Percentiles rank a stretch among this genome's conserved stretches.
These are phyloP conservation scores for Casuarius casuarius DNA, from an alignment of 2,113 vertebrate genomes.

Conservation along the genomic window DNA sequence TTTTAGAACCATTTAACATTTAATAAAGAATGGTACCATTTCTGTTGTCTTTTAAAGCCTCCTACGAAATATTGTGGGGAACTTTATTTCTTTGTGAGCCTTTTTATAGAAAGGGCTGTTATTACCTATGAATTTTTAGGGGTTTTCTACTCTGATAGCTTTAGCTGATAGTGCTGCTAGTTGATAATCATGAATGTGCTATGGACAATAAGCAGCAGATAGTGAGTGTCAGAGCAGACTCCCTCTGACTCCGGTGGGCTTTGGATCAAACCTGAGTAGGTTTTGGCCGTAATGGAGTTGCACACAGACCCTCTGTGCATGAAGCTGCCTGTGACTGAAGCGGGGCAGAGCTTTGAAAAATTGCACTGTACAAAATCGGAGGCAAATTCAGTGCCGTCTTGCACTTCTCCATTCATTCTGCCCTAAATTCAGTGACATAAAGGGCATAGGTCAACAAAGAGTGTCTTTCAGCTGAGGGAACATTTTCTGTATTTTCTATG, in stretches of 20 bases:
- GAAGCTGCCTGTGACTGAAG: not conserved
- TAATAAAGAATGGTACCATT: not conserved
- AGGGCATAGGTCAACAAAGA: not conserved
- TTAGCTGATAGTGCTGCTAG: not conserved
- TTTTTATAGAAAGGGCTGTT: not conserved
- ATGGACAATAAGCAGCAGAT: not conserved
- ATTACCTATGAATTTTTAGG: not conserved
- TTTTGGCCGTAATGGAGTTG: not conserved
- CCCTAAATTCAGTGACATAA: not conserved
- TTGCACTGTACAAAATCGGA: not conserved
- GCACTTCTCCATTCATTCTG: not conserved
- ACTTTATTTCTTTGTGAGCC: not conserved
- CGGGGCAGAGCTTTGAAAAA: not conserved
- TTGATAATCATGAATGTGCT: not conserved
- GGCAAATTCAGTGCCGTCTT: not conserved
- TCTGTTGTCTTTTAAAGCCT: not conserved
- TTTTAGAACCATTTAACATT: constrained; percentile 11
- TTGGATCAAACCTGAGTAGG: not conserved
- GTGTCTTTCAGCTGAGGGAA: not conserved
- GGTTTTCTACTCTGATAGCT: not conserved
- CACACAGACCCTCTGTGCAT: not conserved
- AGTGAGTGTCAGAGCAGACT: not conserved
- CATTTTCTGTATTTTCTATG: not conserved
- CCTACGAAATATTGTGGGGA: not conserved
- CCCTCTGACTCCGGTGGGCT: not conserved